Percentiles rank a stretch among this genome's conserved stretches.
Conservation (phyloP, 2,113 vertebrate species). For the Phyllostomus hastatus region DNA sequence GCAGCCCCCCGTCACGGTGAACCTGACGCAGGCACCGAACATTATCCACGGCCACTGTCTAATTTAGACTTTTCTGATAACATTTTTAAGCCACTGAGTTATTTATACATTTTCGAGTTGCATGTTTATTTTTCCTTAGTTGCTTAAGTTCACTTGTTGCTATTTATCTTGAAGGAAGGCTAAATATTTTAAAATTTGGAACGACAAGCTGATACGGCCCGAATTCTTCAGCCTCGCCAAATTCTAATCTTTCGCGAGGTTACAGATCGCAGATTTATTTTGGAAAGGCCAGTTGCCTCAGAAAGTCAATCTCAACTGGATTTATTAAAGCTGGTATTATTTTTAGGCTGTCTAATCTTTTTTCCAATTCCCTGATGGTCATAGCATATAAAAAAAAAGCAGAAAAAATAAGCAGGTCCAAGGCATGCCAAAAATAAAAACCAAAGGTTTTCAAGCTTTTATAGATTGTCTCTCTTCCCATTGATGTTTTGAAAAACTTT, state of each 20-base stretch:
- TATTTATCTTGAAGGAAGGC: conserved; percentile 64
- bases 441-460: neutral
- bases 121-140: conserved; percentile 65
- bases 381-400: neutral
- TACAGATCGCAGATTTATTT: conserved; percentile 66
- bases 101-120: conserved; percentile 56
- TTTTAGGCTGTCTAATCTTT: conserved; percentile 63
- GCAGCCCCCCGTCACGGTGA: neutral
- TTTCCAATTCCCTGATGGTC: conserved; percentile 45
- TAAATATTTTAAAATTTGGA: conserved; percentile 69
- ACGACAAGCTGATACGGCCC: conserved; percentile 58
- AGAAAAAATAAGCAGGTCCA: conserved; percentile 13
- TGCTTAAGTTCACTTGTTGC: conserved; percentile 52
- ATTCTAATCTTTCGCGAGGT: conserved; percentile 44
- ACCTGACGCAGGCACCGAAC: neutral
- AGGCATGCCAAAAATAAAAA: conserved; percentile 55
- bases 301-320: conserved; percentile 57
- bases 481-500: conserved; percentile 9
- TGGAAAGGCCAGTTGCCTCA: conserved; percentile 62
- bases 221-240: conserved; percentile 49
- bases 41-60: neutral
- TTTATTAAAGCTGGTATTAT: conserved; percentile 46
- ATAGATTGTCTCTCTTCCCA: neutral
- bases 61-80: conserved; percentile 33
- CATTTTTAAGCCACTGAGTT: conserved; percentile 32